These are phyloP conservation scores for Tragelaphus buxtoni DNA, from an alignment of 2,113 vertebrate genomes.

Conservation along the genomic window DNA sequence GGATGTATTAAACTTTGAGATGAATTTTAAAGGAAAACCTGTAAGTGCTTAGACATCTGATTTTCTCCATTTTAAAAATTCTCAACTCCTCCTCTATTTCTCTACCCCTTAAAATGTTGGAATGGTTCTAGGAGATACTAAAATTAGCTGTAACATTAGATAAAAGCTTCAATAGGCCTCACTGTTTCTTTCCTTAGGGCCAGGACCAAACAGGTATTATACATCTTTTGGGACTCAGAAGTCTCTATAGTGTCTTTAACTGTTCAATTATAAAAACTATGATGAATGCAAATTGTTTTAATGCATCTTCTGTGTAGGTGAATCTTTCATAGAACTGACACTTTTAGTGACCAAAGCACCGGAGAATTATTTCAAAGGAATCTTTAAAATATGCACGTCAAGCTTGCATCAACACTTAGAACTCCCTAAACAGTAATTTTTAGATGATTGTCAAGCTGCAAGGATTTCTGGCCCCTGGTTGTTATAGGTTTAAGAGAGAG, in stretches of 20 bases:
- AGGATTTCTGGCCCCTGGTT: not conserved
- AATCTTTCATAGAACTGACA: constrained; percentile 29
- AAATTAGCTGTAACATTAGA: not conserved
- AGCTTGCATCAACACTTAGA: constrained; percentile 45
- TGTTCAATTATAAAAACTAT: constrained; percentile 55
- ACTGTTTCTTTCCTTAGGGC: not conserved
- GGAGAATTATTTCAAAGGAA: constrained; percentile 51
- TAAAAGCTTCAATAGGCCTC: not conserved
- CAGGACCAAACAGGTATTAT: not conserved
- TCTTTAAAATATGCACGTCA: not conserved
- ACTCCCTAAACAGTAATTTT: constrained; percentile 20
- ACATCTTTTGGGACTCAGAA: not conserved
- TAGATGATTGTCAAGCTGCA: constrained; percentile 6
- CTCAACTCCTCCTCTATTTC: not conserved
- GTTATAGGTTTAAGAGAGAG: not conserved
- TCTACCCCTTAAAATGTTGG: not conserved
- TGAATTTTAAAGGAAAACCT: constrained; percentile 12
- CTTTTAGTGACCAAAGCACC: constrained; percentile 39
- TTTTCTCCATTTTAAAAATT: not conserved
- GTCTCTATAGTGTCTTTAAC: constrained; percentile 39
- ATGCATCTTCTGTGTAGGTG: constrained; percentile 21
- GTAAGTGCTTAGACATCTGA: not conserved
- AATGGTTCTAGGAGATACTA: not conserved
- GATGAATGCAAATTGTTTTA: constrained; percentile 38
- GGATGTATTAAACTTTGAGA: not conserved